Base-by-base conservation (phyloP, 2,113 vertebrate species). In the Casuarius casuarius region DNA sequence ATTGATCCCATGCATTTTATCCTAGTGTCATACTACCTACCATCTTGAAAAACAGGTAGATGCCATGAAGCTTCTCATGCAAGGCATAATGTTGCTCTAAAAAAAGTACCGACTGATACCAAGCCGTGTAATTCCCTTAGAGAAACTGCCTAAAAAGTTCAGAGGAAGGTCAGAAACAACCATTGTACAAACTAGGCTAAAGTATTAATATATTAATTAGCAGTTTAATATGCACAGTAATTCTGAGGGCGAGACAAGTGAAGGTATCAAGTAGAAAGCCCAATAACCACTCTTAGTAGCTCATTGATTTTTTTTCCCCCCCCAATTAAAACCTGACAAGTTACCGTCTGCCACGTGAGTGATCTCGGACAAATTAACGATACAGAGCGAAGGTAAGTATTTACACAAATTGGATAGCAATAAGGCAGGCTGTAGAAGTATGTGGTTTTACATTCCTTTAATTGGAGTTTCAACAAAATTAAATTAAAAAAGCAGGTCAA, bases 271-370 rank as follows among this genome's bases (percentile, higher is more conserved):
- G 87, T 68, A 79, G 77, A 85, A 88, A 76, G 5, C 4, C 5
- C 54, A 49, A 25, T 79, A 88, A 16, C 71, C 67, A 31, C 16
- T 80, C 67, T 62, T 70, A 83, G 73, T 21, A 68, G 17, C 29
- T 49, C 52, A 93, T 77, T 77, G 93, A 96, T 91, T 85, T 83
- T 67, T 58, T 93, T 91, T 87, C 58, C 62, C 58, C 62, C 67
- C 44, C 16, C 63, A 92, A 70, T 92, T 94, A 71, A 73, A 67
- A 49, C 26, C 18, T 80, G 87, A 73, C 62, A 85, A 95, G 94
- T 85, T 79, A 73, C 78, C 52, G 49, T 35, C 40, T 87, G 52
- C 54, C 84, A 88, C 0, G 2, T 83, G 90, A 83, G 82, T 58
- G 48, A 77, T 80, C 66, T 65, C 71, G 90, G 71, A 85, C 54